phyloP scores from a whole-genome alignment of 92 coral and sea anemone species.

The Parazoanthus swiftii region DNA sequence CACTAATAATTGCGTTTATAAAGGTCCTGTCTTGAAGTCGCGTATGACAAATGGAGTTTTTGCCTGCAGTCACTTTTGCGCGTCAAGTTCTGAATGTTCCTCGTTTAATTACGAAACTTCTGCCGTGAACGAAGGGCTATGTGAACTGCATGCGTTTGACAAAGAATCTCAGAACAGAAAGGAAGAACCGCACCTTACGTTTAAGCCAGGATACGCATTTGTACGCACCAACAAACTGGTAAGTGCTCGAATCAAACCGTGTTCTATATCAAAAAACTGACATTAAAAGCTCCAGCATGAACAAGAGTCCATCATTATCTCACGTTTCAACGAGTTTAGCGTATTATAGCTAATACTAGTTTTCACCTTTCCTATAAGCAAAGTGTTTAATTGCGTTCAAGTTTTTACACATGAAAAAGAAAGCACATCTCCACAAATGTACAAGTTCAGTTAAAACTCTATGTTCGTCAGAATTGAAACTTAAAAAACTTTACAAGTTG shows the following conservation, averaged over 20 bases:
- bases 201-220: constrained; percentile 21
- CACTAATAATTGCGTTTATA: constrained; percentile 11
- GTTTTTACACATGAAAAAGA: too few species aligned
- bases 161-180: not conserved
- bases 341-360: too few species aligned
- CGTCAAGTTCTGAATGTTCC: constrained; percentile 13
- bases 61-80: constrained; percentile 34
- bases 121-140: not conserved
- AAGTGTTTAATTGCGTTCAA: too few species aligned
- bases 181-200: not conserved
- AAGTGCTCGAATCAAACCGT: not conserved
- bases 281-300: too few species aligned
- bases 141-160: constrained; percentile 32
- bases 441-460: too few species aligned
- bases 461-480: too few species aligned
- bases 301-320: too few species aligned
- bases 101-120: constrained; percentile 25
- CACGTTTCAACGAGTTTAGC: too few species aligned
- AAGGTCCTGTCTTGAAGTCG: constrained; percentile 4
- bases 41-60: constrained; percentile 3
- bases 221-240: constrained; percentile 24
- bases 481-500: too few species aligned
- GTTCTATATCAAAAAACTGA: too few species aligned
- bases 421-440: too few species aligned
- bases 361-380: too few species aligned